Percentiles rank a stretch among this genome's conserved stretches.
phyloP scores from a whole-genome alignment of 2,888 invertebrate species.

The Trachelus stipa region DNA sequence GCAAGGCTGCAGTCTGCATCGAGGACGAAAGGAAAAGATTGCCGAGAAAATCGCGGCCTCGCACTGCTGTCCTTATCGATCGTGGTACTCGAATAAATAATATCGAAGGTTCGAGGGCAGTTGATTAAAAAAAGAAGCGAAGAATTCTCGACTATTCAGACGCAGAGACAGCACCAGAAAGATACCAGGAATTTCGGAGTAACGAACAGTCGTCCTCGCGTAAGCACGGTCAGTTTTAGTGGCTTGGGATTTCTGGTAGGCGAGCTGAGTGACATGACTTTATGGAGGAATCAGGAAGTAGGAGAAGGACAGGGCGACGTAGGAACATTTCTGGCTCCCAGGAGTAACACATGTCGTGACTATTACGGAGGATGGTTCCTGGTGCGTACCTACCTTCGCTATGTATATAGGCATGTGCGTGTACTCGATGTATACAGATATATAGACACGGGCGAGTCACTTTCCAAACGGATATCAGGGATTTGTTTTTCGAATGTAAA shows the following conservation, averaged over 20 bases:
- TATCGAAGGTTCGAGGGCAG: background rate
- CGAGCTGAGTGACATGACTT: no score
- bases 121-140: background rate
- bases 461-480: background rate
- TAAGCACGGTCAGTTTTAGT: background rate
- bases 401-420: background rate
- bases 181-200: background rate
- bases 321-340: background rate
- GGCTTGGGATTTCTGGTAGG: no score
- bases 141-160: background rate
- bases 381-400: background rate
- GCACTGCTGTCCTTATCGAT: background rate
- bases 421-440: background rate
- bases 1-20: background rate
- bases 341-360: background rate
- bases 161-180: background rate
- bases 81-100: background rate
- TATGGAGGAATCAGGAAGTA: background rate
- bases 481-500: constrained; percentile 11
- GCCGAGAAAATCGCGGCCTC: background rate
- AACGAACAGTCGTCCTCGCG: no score
- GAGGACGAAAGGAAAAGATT: background rate
- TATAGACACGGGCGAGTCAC: background rate
- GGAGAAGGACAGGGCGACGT: background rate
- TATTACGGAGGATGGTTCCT: background rate